Percentiles rank a stretch among this genome's conserved stretches.
Evolutionary conservation across 2,113 vertebrate species (phyloP).

Genomic region (Mastomys natalensis): DNA sequence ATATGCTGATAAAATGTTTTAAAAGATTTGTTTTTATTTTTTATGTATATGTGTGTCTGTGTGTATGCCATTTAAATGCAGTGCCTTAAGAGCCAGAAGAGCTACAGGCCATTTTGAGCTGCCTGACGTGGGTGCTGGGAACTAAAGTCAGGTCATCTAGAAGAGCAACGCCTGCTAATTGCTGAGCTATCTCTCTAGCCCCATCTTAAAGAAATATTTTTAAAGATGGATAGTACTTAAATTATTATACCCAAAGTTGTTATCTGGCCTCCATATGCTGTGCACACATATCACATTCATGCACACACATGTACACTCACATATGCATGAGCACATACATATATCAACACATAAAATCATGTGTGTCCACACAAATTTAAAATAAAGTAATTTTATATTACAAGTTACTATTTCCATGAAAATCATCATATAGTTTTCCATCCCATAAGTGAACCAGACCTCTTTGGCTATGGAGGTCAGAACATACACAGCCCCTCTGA

Average conservation of each 20-base stretch:
- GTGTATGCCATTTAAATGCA: neutral
- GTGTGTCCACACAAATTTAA: neutral
- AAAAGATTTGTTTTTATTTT: neutral
- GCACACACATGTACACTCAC: neutral
- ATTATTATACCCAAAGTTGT: neutral
- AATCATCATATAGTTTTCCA: neutral
- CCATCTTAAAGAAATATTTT: neutral
- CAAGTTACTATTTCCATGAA: neutral
- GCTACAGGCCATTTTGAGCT: neutral
- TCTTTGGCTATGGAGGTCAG: neutral
- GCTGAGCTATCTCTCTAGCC: neutral
- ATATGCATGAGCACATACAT: neutral
- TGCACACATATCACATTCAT: too few species aligned
- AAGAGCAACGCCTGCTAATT: neutral
- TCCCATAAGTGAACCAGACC: neutral
- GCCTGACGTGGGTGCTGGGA: neutral
- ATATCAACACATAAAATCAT: neutral
- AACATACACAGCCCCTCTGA: too few species aligned
- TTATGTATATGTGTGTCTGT: neutral
- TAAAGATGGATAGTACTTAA: neutral
- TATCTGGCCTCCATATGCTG: neutral
- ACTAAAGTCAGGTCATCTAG: neutral
- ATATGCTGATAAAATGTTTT: neutral
- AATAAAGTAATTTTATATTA: neutral
- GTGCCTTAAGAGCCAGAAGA: neutral